Percentiles rank a stretch among this genome's conserved stretches.
These are phyloP conservation scores for Orthosia incerta DNA, from an alignment of 2,888 invertebrate species.

Conservation along the genomic window DNA sequence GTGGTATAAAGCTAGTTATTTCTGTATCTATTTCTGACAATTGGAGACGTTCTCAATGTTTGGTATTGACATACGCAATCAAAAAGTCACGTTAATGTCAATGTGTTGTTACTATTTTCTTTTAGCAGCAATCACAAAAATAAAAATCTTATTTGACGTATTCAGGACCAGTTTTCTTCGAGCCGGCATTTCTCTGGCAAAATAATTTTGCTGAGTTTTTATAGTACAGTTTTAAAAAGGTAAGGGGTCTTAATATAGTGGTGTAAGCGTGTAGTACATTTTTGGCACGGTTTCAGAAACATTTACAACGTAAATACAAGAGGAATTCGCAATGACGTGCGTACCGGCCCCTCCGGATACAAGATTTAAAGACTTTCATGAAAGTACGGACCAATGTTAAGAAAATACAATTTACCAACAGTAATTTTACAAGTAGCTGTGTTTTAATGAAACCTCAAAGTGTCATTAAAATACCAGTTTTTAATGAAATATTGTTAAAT, in stretches of 20 bases:
- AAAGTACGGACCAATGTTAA: background rate
- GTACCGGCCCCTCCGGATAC: slow-evolving; percentile 27
- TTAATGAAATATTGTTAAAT: background rate
- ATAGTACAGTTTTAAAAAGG: background rate
- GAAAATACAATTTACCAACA: background rate
- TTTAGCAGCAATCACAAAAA: slow-evolving; percentile 27
- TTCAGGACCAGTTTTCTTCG: slow-evolving; percentile 17
- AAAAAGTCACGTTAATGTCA: slow-evolving; percentile 52
- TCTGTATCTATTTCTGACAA: slow-evolving; percentile 14
- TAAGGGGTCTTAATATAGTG: slow-evolving; percentile 31
- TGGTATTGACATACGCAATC: slow-evolving; percentile 23
- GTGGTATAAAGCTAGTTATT: background rate
- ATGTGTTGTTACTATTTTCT: slow-evolving; percentile 36
- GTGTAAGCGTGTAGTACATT: slow-evolving; percentile 37
- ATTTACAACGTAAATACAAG: slow-evolving; percentile 51
- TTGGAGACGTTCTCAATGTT: slow-evolving; percentile 3
- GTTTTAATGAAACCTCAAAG: background rate
- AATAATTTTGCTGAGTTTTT: background rate
- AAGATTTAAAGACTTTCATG: slow-evolving; percentile 24
- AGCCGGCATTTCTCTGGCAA: slow-evolving; percentile 22
- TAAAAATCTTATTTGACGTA: slow-evolving; percentile 40
- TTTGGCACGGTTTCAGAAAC: slow-evolving; percentile 56
- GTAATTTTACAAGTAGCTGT: background rate
- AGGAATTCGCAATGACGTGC: slow-evolving; percentile 50
- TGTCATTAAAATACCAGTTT: background rate